Conservation (phyloP, 2,797 vertebrate genomes). For the Hoplostethus atlanticus region DNA sequence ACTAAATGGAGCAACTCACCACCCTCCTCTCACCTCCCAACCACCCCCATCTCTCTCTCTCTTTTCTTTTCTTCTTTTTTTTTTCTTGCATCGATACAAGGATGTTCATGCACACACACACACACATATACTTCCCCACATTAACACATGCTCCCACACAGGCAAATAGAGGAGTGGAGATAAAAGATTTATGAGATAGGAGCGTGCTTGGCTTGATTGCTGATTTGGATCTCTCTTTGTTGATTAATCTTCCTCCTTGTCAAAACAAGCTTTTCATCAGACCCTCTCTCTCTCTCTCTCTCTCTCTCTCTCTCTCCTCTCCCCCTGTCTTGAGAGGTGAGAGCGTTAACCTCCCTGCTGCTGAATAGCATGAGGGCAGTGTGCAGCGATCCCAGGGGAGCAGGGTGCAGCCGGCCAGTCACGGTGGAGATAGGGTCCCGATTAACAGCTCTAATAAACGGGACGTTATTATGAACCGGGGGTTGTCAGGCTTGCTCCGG, state of each 20-base stretch:
- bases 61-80: not conserved
- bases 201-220: conserved; percentile 62
- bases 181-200: conserved; percentile 58
- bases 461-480: conserved; percentile 5
- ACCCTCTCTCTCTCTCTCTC: conserved; percentile 20
- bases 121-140: conserved; percentile 3
- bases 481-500: conserved; percentile 1
- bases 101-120: not conserved
- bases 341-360: conserved; percentile 54
- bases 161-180: conserved; percentile 32
- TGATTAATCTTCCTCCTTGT: conserved; percentile 66
- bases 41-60: conserved; percentile 18
- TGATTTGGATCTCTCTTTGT: conserved; percentile 70
- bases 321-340: conserved; percentile 50
- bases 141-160: conserved; percentile 24
- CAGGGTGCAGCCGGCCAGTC: conserved; percentile 21
- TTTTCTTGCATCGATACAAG: conserved; percentile 1
- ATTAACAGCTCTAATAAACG: conserved; percentile 62
- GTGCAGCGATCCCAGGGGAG: not conserved
- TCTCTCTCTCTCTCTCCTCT: conserved; percentile 6
- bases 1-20: not conserved
- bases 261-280: conserved; percentile 65
- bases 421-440: conserved; percentile 42
- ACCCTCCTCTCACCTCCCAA: conserved; percentile 1
- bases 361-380: conserved; percentile 52